Evolutionary conservation across 2,113 vertebrate genomes (phyloP), one percentile per base, ranked within the genome.

Genomic region (Odocoileus virginianus): DNA sequence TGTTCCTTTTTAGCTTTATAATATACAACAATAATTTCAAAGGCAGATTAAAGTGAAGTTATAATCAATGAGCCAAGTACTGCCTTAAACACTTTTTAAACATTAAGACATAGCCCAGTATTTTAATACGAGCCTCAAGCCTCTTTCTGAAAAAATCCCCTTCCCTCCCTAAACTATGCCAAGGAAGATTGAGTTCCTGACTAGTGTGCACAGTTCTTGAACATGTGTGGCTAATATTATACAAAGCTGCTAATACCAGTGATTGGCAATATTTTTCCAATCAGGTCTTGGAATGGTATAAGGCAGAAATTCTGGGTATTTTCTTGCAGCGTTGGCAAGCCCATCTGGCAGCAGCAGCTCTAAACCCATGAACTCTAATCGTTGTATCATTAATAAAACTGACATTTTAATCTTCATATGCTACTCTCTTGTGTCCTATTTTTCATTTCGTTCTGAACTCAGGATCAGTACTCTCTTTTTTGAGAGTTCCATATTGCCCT

Each of bases 1-100:
- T 64, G 33, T 52, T 95, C 43, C 36, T 87, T 83, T 86, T 57
- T n/a, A 94, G 54, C 47, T 88, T 78, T 19, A 25, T 30, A 88
- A 92, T 14, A 96, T 25, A 61, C 17, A 52, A 47, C 81, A 5
- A 14, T 83, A 89, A 86, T 47, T 93, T 93, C 79, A 57, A 94
- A 96, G 83, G 28, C 15, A 88, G 79, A 95, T 45, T 86, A 76
- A 89, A 91, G 67, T 55, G 23, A 89, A 91, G 36, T 95, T 74
- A 82, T 7, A 91, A 74, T 71, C 13, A 87, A 79, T 57, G 30
- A 76, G 47, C 21, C 27, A 89, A 16, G 3, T 27, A 91, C n/a
- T 85, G 92, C 2, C 67, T 50, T 74, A 88, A 84, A 28, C 50
- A 23, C 55, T 87, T 97, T 88, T 52, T 43, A 81, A 93, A 95